Evolutionary conservation across 2,888 invertebrate species (phyloP).

Genomic region (Hyles lineata): DNA sequence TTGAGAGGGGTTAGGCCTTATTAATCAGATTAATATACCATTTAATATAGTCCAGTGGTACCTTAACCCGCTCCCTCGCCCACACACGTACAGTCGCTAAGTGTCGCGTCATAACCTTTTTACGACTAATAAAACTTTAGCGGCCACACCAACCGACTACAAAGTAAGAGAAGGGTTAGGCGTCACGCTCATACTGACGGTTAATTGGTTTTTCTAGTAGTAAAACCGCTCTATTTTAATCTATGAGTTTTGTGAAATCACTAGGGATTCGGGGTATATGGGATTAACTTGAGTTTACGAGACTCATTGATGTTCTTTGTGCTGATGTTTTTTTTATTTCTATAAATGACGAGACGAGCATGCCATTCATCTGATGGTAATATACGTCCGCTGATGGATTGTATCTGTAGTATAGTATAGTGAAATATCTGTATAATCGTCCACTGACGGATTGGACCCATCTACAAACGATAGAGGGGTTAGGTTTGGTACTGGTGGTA

Average conservation of each 20-base stretch:
- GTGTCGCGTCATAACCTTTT: conserved; percentile 34
- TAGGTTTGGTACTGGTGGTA: too few species aligned
- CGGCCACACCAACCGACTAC: conserved; percentile 39
- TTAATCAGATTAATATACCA: not conserved
- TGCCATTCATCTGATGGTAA: too few species aligned
- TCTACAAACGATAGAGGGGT: too few species aligned
- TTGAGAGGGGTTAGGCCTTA: not conserved
- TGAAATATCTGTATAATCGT: too few species aligned
- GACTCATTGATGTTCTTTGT: too few species aligned
- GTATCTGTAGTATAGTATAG: too few species aligned
- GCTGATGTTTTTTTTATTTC: too few species aligned
- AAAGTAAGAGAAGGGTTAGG: conserved; percentile 38
- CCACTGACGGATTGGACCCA: too few species aligned
- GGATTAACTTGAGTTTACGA: not conserved
- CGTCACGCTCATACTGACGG: conserved; percentile 14
- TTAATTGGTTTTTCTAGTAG: conserved; percentile 29
- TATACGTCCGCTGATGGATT: too few species aligned
- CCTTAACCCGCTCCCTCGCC: conserved; percentile 16
- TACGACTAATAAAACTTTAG: conserved; percentile 42
- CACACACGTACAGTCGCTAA: conserved; percentile 27
- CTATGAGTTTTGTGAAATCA: not conserved
- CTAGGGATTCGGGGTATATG: not conserved
- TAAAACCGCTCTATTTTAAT: conserved; percentile 28
- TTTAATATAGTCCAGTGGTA: conserved; percentile 19
- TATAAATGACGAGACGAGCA: too few species aligned